Conservation (phyloP, 1,140 invertebrate species). For the Euborellia annulipes region DNA sequence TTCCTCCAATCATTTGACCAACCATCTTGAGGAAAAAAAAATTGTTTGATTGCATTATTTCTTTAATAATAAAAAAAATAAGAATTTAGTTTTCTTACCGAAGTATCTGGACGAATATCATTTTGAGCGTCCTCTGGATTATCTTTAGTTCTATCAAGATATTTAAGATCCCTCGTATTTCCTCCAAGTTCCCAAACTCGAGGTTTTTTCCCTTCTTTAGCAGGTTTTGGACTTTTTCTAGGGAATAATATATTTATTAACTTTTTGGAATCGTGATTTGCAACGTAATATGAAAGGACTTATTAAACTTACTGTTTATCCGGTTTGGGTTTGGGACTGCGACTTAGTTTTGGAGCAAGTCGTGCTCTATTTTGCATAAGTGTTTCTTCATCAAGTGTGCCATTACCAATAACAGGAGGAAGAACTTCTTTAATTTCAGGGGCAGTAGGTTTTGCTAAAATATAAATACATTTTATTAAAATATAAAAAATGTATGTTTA, state of each 20-base stretch:
- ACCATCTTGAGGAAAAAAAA: conserved; percentile 43
- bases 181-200: conserved; percentile 81
- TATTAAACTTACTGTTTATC: conserved; percentile 16
- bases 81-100: conserved; percentile 31
- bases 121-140: conserved; percentile 41
- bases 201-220: conserved; percentile 73
- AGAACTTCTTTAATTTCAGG: conserved; percentile 18
- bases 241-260: conserved; percentile 6
- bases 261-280: not conserved
- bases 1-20: conserved; percentile 64
- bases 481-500: not conserved
- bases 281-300: not conserved
- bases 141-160: conserved; percentile 71
- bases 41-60: too few species aligned
- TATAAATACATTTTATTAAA: not conserved
- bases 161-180: conserved; percentile 54
- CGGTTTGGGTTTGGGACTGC: conserved; percentile 11
- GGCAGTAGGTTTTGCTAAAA: conserved; percentile 11
- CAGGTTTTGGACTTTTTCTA: conserved; percentile 48
- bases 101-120: conserved; percentile 40
- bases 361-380: conserved; percentile 22
- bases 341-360: conserved; percentile 20
- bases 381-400: conserved; percentile 20
- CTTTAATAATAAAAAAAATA: conserved; percentile 5
- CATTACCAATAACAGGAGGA: conserved; percentile 8